phyloP scores from a whole-genome alignment of 2,888 invertebrate genomes.

The Prosapia bicincta region DNA sequence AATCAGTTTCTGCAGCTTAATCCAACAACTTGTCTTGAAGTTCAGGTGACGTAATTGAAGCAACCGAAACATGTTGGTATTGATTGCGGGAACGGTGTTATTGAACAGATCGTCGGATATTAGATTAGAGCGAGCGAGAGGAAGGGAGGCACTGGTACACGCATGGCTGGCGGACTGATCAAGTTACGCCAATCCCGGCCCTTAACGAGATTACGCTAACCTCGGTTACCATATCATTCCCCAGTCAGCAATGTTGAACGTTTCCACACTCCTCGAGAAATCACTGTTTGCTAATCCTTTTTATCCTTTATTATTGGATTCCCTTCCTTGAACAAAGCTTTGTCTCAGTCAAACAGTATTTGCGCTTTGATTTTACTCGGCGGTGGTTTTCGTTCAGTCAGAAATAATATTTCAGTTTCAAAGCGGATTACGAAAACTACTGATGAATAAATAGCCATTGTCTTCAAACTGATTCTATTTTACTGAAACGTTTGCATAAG shows the following conservation, averaged over 20 bases:
- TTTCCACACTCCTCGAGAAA: conserved; percentile 26
- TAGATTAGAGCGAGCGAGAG: no score
- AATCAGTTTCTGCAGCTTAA: no score
- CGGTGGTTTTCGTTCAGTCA: conserved; percentile 12
- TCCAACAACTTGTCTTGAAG: no score
- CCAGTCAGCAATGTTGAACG: conserved; percentile 19
- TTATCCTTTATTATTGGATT: conserved; percentile 9
- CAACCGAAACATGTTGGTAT: not conserved
- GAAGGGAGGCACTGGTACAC: not conserved
- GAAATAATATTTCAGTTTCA: not conserved
- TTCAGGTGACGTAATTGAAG: no score
- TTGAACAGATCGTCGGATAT: not conserved
- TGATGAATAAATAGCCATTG: not conserved
- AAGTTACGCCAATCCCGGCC: conserved; percentile 25
- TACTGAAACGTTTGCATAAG: no score
- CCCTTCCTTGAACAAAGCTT: not conserved
- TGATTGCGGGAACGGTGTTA: not conserved
- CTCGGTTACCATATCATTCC: conserved; percentile 37
- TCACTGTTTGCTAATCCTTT: conserved; percentile 19
- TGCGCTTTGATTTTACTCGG: conserved; percentile 8
- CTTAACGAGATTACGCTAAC: conserved; percentile 32
- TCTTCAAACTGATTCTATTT: not conserved
- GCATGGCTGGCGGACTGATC: not conserved
- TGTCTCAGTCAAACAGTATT: not conserved
- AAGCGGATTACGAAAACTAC: not conserved